Conservation (phyloP, 1,140 invertebrate genomes). For the Euschistus heros region DNA sequence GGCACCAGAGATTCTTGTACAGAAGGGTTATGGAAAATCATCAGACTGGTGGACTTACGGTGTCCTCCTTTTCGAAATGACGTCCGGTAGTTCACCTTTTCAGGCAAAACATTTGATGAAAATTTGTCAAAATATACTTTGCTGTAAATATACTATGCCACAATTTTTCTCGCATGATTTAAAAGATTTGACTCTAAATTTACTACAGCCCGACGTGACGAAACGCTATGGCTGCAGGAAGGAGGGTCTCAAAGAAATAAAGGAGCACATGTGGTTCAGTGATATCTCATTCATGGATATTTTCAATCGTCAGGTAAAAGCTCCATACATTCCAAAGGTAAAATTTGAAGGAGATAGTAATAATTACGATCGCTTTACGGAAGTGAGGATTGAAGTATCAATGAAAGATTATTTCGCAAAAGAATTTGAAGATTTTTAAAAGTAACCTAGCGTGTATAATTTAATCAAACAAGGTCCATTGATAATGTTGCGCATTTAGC, state of each 20-base stretch:
- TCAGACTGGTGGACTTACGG: slow-evolving; percentile 97
- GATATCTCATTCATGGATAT: slow-evolving; percentile 24
- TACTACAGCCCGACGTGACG: slow-evolving; percentile 74
- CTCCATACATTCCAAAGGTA: background rate
- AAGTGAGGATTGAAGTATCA: background rate
- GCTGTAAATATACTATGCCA: slow-evolving; percentile 60
- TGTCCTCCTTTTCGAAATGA: slow-evolving; percentile 76
- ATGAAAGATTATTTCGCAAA: too few species aligned
- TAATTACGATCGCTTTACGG: background rate
- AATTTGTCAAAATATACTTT: slow-evolving; percentile 81
- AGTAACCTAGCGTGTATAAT: too few species aligned
- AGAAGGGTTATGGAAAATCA: slow-evolving; percentile 89
- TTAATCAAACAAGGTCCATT: too few species aligned
- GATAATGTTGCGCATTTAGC: too few species aligned
- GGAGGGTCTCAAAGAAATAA: slow-evolving; percentile 59
- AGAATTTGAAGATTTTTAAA: too few species aligned
- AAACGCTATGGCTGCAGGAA: slow-evolving; percentile 86
- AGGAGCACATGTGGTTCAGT: slow-evolving; percentile 40
- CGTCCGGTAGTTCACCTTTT: slow-evolving; percentile 74
- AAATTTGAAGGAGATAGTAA: background rate
- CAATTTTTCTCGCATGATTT: slow-evolving; percentile 58
- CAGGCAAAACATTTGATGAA: slow-evolving; percentile 71
- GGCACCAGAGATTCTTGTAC: slow-evolving; percentile 88
- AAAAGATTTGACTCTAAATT: slow-evolving; percentile 76
- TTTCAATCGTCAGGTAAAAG: slow-evolving; percentile 29